Evolutionary conservation across 2,888 invertebrate genomes (phyloP).

Genomic region (Coelinius sp.): DNA sequence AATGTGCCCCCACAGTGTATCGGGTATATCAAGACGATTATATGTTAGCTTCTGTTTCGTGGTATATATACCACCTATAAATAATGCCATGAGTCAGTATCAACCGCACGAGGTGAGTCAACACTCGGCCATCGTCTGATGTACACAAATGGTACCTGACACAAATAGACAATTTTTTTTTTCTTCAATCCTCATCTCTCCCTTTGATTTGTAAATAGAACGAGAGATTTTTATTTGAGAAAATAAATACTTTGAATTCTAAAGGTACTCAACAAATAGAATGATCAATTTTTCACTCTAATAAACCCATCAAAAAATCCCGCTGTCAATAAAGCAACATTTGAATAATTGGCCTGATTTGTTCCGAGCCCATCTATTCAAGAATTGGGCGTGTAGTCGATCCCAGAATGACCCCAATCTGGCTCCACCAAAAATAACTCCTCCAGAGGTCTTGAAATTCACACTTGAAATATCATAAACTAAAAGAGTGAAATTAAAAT

Average conservation of each 20-base stretch:
- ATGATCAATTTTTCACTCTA: background rate
- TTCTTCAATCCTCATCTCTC: background rate
- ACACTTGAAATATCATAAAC: slow-evolving; percentile 34
- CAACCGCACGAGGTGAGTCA: slow-evolving; percentile 57
- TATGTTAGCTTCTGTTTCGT: slow-evolving; percentile 4
- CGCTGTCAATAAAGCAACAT: background rate
- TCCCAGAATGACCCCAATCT: slow-evolving; percentile 60
- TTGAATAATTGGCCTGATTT: slow-evolving; percentile 2
- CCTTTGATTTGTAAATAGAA: too few relatives aligned
- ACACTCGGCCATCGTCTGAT: slow-evolving; percentile 45
- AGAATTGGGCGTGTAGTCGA: slow-evolving; percentile 27
- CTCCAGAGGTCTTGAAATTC: slow-evolving; percentile 43
- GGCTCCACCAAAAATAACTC: slow-evolving; percentile 59
- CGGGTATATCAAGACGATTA: slow-evolving; percentile 34
- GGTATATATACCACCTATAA: slow-evolving; percentile 51
- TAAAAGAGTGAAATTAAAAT: slow-evolving; percentile 19
- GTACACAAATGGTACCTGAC: slow-evolving; percentile 14
- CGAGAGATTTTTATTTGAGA: background rate
- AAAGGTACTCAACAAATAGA: too few relatives aligned
- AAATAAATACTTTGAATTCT: too few relatives aligned
- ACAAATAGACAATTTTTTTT: slow-evolving; percentile 12
- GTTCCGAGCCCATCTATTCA: background rate
- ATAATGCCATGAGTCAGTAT: slow-evolving; percentile 60
- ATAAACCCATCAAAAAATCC: background rate
- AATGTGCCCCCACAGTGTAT: slow-evolving; percentile 8